These are phyloP conservation scores for Eumerus sabulonum DNA, from an alignment of 2,888 invertebrate species.

Conservation along the genomic window DNA sequence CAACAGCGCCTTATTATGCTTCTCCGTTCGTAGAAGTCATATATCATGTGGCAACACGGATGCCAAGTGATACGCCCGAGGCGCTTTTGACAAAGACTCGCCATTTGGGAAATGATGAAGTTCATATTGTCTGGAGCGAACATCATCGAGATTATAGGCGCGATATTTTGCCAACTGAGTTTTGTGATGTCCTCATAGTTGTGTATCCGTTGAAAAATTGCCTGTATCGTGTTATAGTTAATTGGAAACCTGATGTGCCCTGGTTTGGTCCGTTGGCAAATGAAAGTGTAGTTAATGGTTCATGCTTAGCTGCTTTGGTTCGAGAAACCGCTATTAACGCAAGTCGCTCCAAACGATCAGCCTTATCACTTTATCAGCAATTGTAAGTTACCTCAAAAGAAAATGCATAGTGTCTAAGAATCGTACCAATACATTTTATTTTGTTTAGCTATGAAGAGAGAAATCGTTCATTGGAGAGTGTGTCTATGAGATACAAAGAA, in stretches of 20 bases:
- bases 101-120: constrained; percentile 98
- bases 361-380: constrained; percentile 93
- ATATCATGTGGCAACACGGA: constrained; percentile 98
- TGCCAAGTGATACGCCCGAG: constrained; percentile 94
- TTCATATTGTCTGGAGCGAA: constrained; percentile 99
- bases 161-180: constrained; percentile 98
- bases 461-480: constrained; percentile 89
- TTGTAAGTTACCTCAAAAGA: constrained; percentile 82
- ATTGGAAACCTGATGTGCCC: constrained; percentile 92
- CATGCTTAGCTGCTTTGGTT: constrained; percentile 89
- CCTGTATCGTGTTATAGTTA: constrained; percentile 92
- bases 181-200: constrained; percentile 98
- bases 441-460: constrained; percentile 91
- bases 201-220: constrained; percentile 95
- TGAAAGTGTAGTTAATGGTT: constrained; percentile 85
- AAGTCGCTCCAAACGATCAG: constrained; percentile 93
- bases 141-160: constrained; percentile 96
- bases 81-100: constrained; percentile 94
- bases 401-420: neutral
- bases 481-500: constrained; percentile 91
- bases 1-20: constrained; percentile 96
- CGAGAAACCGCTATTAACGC: constrained; percentile 94
- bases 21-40: constrained; percentile 95
- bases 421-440: too few relatives aligned
- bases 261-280: constrained; percentile 97